A percentile compares a stretch with the other conserved stretches of the same genome.
Conservation (phyloP, 2,113 vertebrate genomes). For the human (Homo sapiens) region GRCh38 chr7:33412501-33413000, state of each 20-base stretch:
- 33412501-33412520: neutral
- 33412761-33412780: constrained; percentile 39
- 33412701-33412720: constrained; percentile 1
- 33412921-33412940: neutral
- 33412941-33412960: neutral
- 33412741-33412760: constrained; percentile 9
- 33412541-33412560: neutral
- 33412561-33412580: neutral
- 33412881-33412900: neutral
- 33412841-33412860: neutral
- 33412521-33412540: neutral
- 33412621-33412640: constrained; percentile 4
- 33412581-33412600: neutral
- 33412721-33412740: constrained; percentile 18
- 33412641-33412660: constrained; percentile 48
- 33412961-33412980: neutral
- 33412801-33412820: constrained; percentile 37
- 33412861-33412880: neutral
- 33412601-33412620: neutral
- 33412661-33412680: constrained; percentile 42
- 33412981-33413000: neutral
- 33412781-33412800: neutral
- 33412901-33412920: neutral
- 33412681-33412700: constrained; percentile 28
- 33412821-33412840: neutral